Conservation (phyloP, 2,888 invertebrate species). For the Noctua janthina region DNA sequence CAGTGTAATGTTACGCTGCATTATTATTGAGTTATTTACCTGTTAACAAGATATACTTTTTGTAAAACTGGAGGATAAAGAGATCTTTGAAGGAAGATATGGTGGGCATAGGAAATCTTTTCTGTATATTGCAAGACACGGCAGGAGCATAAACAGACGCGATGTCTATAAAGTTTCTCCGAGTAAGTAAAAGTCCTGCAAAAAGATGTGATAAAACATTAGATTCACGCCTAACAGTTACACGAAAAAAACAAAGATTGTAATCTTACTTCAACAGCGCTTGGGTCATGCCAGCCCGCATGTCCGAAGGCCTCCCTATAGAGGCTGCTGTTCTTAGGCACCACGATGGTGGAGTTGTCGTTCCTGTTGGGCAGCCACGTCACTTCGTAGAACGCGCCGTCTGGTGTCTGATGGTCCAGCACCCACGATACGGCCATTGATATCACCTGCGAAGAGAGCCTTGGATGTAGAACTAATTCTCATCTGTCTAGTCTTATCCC, state of each 20-base stretch:
- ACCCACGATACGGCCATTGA: conserved; percentile 96
- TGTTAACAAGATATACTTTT: conserved; percentile 61
- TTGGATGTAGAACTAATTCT: conserved; percentile 37
- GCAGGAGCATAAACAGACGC: no score
- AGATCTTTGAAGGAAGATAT: background rate
- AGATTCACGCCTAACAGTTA: background rate
- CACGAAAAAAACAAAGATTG: background rate
- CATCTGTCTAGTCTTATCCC: background rate
- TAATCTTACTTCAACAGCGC: conserved; percentile 68
- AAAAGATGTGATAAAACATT: background rate
- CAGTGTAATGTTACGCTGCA: conserved; percentile 95
- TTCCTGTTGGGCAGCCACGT: conserved; percentile 97
- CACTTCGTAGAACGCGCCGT: conserved; percentile 97
- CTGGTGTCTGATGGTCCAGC: conserved; percentile 94
- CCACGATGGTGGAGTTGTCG: conserved; percentile 93
- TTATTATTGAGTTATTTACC: conserved; percentile 86
- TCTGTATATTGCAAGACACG: background rate
- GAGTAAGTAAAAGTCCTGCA: background rate
- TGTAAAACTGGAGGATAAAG: background rate
- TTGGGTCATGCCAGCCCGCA: conserved; percentile 69
- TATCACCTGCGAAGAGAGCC: conserved; percentile 89
- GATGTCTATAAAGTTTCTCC: no score
- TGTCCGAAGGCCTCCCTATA: conserved; percentile 92
- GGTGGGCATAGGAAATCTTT: background rate
- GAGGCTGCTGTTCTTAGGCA: conserved; percentile 83